A percentile compares a stretch with the other conserved stretches of the same genome.
These are phyloP conservation scores for Dusona sp. DNA, from an alignment of 2,888 invertebrate species.

Conservation along the genomic window DNA sequence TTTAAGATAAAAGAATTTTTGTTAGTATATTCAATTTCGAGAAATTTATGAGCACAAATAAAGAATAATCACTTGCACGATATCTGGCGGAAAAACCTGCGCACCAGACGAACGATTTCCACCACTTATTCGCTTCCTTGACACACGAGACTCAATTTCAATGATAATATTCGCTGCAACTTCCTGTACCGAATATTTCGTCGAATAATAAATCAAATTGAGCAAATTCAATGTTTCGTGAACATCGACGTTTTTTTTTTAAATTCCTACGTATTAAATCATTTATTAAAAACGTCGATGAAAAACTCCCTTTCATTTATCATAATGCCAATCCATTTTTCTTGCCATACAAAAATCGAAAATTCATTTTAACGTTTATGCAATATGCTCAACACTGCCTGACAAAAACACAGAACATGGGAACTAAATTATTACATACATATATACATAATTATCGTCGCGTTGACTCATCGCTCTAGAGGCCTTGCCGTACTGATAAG, in stretches of 20 bases:
- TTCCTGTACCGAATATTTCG: neutral
- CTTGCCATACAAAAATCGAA: neutral
- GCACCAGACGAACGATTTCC: neutral
- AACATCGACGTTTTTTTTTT: neutral
- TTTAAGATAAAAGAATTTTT: neutral
- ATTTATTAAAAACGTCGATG: too few relatives aligned
- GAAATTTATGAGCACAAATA: neutral
- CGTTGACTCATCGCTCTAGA: conserved; percentile 62
- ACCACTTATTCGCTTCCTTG: neutral
- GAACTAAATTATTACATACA: conserved; percentile 26
- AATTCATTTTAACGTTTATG: neutral
- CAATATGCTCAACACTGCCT: neutral
- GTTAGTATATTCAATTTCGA: neutral
- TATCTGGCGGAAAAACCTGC: neutral
- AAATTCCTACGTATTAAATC: neutral
- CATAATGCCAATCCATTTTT: neutral
- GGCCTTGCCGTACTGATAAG: conserved; percentile 62
- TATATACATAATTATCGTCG: conserved; percentile 37
- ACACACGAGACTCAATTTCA: neutral
- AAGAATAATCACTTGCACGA: neutral
- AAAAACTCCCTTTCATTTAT: too few relatives aligned
- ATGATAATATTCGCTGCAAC: conserved; percentile 1
- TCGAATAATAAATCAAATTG: neutral
- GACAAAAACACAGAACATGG: neutral
- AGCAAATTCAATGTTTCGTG: neutral